Evolutionary conservation across 2,113 vertebrate genomes (phyloP), one percentile per base, ranked within the genome.

Genomic region (Nettapus auritus): DNA sequence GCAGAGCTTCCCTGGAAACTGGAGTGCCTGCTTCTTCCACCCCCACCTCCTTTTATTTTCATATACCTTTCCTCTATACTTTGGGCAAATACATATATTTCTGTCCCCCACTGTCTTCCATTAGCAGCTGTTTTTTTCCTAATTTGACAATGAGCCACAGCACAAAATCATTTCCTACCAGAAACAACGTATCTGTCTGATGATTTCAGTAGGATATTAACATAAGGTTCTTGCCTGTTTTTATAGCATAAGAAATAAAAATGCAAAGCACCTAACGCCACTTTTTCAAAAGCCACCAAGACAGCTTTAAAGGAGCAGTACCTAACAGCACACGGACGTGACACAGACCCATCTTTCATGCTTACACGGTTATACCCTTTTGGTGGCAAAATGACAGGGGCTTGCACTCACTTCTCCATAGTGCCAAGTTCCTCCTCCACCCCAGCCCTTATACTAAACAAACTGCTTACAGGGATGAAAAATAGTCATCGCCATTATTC

Each of bases 1-100:
- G 94, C 90, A 94, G 83, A 88, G 94, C 86, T 88, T 55, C 95
- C 92, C 90, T 22, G 77, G 88, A 86, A 92, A 90, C 94, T 22
- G n/a, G 15, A 93, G 86, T 83, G 94, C 82, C 80, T 78, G 76
- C 73, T 88, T 88, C 86, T 84, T 34, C 23, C 20, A 3, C 12
- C 8, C 19, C 20, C 14, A 13, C 31, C 22, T 19, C 17, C 18
- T 56, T 23, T 25, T 23, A 40, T 77, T 57, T 68, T 59, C 89
- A 80, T 36, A 63, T 59, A 46, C 46, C 52, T 95, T 89, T 93
- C 40, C 19, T 74, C 62, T 33, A 55, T 29, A 10, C 29, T 90
- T 74, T 8, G 12, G n/a, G 76, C 89, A 93, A 34, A 14, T 12
- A 15, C n/a, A n/a, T 26, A 62, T 22, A 63, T 86, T 90, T 86